A percentile compares a stretch with the other conserved stretches of the same genome.
phyloP scores from a whole-genome alignment of 2,113 vertebrate genomes.

The Cacatua alba region DNA sequence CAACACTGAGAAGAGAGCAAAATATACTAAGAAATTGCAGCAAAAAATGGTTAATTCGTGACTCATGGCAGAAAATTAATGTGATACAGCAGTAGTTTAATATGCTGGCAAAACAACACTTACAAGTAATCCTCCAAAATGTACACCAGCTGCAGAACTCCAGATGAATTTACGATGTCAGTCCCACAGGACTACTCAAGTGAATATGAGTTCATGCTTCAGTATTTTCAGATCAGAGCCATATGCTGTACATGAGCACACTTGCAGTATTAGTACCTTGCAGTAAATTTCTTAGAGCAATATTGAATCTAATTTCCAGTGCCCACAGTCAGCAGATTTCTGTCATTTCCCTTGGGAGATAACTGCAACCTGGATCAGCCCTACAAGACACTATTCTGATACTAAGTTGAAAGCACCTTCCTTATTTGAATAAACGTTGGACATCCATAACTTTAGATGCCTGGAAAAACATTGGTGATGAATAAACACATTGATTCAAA shows the following conservation, averaged over 20 bases:
- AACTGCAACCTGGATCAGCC: background rate
- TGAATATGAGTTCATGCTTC: conserved; percentile 21
- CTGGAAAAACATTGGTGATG: background rate
- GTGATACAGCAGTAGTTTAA: background rate
- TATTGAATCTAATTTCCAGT: background rate
- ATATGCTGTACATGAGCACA: conserved; percentile 4
- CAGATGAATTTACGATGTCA: conserved; percentile 45
- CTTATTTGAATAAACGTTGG: background rate
- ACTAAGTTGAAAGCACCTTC: background rate
- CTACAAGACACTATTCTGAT: background rate
- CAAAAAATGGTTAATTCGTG: background rate
- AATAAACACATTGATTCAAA: background rate
- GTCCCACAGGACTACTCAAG: background rate
- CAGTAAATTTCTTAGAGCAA: conserved; percentile 9
- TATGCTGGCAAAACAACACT: background rate
- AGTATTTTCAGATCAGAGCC: conserved; percentile 23
- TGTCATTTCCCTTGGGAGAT: background rate
- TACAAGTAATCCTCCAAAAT: conserved; percentile 11
- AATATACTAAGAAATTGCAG: background rate
- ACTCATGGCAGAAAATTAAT: background rate
- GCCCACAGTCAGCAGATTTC: background rate
- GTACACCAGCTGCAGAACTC: conserved; percentile 24
- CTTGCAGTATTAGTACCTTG: background rate
- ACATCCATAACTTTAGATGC: background rate
- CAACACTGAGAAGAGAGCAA: background rate